Base-by-base conservation (phyloP, 2,797 vertebrate species). In the Sandelia bainsii region DNA sequence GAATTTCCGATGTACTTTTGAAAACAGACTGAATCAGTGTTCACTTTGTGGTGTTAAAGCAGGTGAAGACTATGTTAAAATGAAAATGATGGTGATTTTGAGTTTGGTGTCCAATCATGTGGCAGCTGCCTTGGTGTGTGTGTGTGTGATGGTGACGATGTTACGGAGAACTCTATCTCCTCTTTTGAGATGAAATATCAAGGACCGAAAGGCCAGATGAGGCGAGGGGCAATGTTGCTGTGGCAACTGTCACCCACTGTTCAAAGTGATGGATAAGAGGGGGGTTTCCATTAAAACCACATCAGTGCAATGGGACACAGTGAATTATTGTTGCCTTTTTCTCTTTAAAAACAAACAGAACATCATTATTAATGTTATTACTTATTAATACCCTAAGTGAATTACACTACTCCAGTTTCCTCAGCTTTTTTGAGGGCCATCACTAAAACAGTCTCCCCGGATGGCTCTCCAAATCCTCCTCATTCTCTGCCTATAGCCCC, bases 401-500 rank as follows among this genome's bases (percentile, higher is more conserved):
- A 71, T 19, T 45, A 39, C 14, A 50, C 32, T 72, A 8, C 48
- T 20, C 8, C 6, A 58, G 23, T 75, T 75, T 77, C 19, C 58
- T 71, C n/a, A 2, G 56, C 53, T 59, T 69, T 69, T 59, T 39
- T 25, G 25, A 2, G 51, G 40, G 10, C 37, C 42, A 58, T 0
- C n/a, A 63, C 12, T 72, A 25, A 68, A 72, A 37, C 46, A 4
- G 29, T 16, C 46, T 63, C 14, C 69, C 64, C 52, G 58, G 66
- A 72, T 71, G 60, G 54, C 74, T 49, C 44, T 77, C 74, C 79
- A 93, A 93, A 91, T 90, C 89, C 90, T 80, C 22, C 67, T 85
- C 85, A 89, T 92, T 93, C 87, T 90, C 69, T 80, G 84, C 74
- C 77, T 90, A 88, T 87, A 89, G 90, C 45, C 87, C 74, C 13